These are phyloP conservation scores for Malurus elegans DNA, from an alignment of 2,113 vertebrate species.

Conservation along the genomic window DNA sequence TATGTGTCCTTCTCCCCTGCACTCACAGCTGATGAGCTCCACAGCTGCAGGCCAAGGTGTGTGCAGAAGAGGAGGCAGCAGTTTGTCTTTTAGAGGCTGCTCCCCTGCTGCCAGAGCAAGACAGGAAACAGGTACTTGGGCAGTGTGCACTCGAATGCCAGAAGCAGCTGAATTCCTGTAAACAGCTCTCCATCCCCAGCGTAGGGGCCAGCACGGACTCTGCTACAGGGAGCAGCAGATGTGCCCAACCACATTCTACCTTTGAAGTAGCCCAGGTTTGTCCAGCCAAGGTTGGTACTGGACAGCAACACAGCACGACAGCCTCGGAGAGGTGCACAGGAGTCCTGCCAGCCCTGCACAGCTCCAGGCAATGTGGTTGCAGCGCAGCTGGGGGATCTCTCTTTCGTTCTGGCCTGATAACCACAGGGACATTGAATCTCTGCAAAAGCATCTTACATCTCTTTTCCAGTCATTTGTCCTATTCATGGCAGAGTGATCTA, in stretches of 20 bases:
- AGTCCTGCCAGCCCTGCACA: neutral
- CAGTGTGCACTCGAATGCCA: rapidly evolving
- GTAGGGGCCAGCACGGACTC: neutral
- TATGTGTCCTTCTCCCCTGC: neutral
- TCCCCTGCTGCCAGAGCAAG: neutral
- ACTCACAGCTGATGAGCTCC: neutral
- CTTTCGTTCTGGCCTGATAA: neutral
- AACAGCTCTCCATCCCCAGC: rapidly evolving
- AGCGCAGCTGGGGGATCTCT: too few relatives aligned
- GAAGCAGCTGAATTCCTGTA: rapidly evolving
- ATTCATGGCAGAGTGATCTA: neutral
- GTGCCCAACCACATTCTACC: rapidly evolving
- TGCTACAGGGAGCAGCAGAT: rapidly evolving
- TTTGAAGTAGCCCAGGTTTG: rapidly evolving
- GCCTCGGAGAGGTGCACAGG: rapidly evolving
- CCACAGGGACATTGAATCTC: neutral
- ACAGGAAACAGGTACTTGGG: rapidly evolving
- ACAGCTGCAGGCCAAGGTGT: rapidly evolving
- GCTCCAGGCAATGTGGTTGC: rapidly evolving
- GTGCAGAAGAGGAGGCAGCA: neutral
- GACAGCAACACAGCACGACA: neutral
- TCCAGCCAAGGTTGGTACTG: rapidly evolving
- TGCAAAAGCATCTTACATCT: rapidly evolving
- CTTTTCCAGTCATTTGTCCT: neutral
- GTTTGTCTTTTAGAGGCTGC: rapidly evolving